phyloP scores from a whole-genome alignment of 1,140 invertebrate species.

The Aphaenogaster ashmeadi region DNA sequence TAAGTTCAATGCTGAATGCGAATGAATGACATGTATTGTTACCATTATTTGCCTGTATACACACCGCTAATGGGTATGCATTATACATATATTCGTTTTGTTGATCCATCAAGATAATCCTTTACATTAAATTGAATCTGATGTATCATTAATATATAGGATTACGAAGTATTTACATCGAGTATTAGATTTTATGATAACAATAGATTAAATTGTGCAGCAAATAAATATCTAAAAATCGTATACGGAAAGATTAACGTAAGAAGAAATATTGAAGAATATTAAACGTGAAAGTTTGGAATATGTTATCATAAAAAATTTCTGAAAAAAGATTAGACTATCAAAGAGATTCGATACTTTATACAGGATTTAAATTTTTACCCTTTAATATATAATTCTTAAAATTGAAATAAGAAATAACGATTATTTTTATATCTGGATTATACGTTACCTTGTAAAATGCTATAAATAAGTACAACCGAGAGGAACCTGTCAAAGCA shows the following conservation, averaged over 20 bases:
- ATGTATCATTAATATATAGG: slow-evolving; percentile 24
- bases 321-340: background rate
- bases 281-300: background rate
- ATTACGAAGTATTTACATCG: background rate
- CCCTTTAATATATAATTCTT: background rate
- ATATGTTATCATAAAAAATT: background rate
- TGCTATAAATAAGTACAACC: slow-evolving; percentile 34
- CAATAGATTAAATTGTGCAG: background rate
- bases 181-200: background rate
- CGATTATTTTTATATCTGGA: slow-evolving; percentile 1
- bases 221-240: background rate
- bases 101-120: background rate
- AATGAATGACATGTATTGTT: background rate
- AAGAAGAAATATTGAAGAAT: slow-evolving; percentile 1
- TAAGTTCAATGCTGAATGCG: background rate
- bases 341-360: slow-evolving; percentile 12
- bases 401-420: background rate
- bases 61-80: background rate
- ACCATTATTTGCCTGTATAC: background rate
- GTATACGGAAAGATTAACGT: background rate
- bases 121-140: slow-evolving; percentile 33
- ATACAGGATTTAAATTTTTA: slow-evolving; percentile 7
- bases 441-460: background rate
- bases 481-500: background rate
- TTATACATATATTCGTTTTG: slow-evolving; percentile 32